Evolutionary conservation across 2,888 invertebrate species (phyloP), one percentile per base, ranked within the genome.

Genomic region (Drosophila infuscata): DNA sequence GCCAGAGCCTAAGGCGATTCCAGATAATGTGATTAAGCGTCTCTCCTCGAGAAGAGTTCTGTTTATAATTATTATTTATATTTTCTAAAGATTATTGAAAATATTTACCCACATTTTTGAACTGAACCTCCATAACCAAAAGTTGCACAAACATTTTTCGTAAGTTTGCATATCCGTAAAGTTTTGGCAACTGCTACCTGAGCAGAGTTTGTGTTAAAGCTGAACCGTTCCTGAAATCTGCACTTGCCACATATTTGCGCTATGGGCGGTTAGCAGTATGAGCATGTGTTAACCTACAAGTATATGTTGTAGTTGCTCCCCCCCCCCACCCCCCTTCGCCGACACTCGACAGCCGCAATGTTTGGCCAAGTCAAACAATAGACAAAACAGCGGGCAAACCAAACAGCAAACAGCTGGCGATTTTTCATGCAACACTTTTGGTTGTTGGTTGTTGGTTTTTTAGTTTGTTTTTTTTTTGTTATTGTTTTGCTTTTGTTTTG

Each of bases 321-420:
- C 25, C n/a, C 1, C 25, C 25, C 25, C 25, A 25, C 29, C 48
- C 8, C 15, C 20, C 41, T 30, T 43, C 29, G 25, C 25, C 53
- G 12, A 29, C 58, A 15, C 73, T 54, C 57, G n/a, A 32, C 62
- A 46, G 51, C 53, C 59, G 17, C 82, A 66, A 64, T 74, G 80
- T 74, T 82, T 85, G 85, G 63, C 82, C 71, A 68, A 57, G 58
- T 56, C 48, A 59, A 88, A 85, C 86, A 83, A 83, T 83, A 64
- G 83, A 30, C 62, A 36, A 51, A 73, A 58, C 69, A 70, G 63
- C 60, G 54, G 74, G 69, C 77, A 70, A 81, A 43, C 60, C 54
- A 72, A 72, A 76, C 25, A 15, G 66, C 53, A 73, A 74, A 76
- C 88, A 88, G 87, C 83, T 86, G 87, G 66, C 74, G 66, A 72